These are phyloP conservation scores for Macrotis lagotis DNA, from an alignment of 2,113 vertebrate species.

Conservation along the genomic window DNA sequence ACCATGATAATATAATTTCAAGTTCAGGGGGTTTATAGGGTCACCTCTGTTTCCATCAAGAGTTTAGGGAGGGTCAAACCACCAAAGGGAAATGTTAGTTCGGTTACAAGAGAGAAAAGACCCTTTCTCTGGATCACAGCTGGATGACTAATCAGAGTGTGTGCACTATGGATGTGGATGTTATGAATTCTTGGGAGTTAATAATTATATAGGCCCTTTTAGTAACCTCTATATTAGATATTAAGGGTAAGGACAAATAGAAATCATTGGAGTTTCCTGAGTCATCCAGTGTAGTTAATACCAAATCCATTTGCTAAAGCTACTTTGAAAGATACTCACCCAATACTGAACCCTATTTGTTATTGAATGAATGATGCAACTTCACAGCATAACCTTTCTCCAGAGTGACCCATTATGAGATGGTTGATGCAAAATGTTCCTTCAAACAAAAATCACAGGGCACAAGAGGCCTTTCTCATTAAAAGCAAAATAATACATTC, in stretches of 20 bases:
- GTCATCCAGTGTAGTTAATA: not conserved
- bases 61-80: not conserved
- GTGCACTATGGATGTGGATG: not conserved
- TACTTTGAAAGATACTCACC: not conserved
- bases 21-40: not conserved
- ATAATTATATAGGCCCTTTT: not conserved
- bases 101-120: not conserved
- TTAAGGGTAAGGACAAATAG: not conserved
- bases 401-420: not conserved
- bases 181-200: not conserved
- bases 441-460: not conserved
- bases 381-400: not conserved
- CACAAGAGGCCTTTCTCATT: not conserved
- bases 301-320: not conserved
- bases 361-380: not conserved
- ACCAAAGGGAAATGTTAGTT: not conserved
- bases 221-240: not conserved
- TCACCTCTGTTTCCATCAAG: not conserved
- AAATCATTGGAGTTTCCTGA: not conserved
- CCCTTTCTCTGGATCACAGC: not conserved
- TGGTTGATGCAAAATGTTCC: not conserved
- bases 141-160: not conserved
- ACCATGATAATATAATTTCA: not conserved
- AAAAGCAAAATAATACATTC: not conserved
- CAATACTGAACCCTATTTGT: not conserved